Percentiles rank a stretch among this genome's conserved stretches.
Conservation (phyloP, 2,113 vertebrate genomes). For the Colossoma macropomum region DNA sequence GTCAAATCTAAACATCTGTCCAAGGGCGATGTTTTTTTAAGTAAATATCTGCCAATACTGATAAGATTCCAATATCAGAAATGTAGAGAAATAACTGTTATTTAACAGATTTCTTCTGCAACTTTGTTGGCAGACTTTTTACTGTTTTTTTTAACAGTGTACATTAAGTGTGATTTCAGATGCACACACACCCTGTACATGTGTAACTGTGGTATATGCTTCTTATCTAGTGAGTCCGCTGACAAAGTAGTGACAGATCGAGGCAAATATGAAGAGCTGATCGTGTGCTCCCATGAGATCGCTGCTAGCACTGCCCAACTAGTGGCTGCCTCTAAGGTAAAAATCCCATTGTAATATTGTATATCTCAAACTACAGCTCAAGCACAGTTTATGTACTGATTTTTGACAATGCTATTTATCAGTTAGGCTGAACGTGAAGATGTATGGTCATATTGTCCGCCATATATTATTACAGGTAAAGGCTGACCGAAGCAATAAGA, state of each 20-base stretch:
- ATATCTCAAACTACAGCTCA: background rate
- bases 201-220: slow-evolving; percentile 21
- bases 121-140: too few relatives aligned
- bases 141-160: background rate
- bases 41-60: too few relatives aligned
- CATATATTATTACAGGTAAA: slow-evolving; percentile 83
- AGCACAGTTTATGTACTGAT: background rate
- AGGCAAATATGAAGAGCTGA: slow-evolving; percentile 94
- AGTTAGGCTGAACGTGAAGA: too few relatives aligned
- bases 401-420: background rate
- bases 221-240: slow-evolving; percentile 84
- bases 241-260: slow-evolving; percentile 88
- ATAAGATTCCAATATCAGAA: too few relatives aligned
- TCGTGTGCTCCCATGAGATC: slow-evolving; percentile 94
- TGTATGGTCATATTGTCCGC: too few relatives aligned
- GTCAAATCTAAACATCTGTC: too few relatives aligned
- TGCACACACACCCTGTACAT: background rate
- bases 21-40: too few relatives aligned
- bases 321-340: slow-evolving; percentile 95
- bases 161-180: too few relatives aligned
- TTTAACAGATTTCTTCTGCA: too few relatives aligned
- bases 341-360: background rate
- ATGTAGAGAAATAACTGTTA: too few relatives aligned
- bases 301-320: slow-evolving; percentile 95
- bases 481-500: slow-evolving; percentile 88